A percentile compares a stretch with the other conserved stretches of the same genome.
Evolutionary conservation across 2,888 invertebrate species (phyloP).

Genomic region (Cenopis cana): DNA sequence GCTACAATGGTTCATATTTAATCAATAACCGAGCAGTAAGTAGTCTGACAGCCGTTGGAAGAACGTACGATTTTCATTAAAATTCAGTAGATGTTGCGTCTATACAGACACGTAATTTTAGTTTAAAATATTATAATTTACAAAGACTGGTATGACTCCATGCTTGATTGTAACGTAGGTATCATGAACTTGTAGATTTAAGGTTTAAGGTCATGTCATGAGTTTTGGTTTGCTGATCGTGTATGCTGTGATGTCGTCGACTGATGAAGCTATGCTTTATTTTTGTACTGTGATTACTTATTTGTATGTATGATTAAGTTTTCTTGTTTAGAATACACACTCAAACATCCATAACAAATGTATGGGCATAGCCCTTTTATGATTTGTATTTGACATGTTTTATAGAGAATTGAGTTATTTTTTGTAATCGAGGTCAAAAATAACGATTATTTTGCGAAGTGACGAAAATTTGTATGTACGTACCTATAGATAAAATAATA

Average conservation of each 20-base stretch:
- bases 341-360: constrained; percentile 54
- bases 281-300: constrained; percentile 83
- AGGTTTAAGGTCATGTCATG: constrained; percentile 61
- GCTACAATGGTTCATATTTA: constrained; percentile 10
- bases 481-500: not conserved
- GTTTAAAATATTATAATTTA: constrained; percentile 42
- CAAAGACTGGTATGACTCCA: constrained; percentile 44
- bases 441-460: not conserved
- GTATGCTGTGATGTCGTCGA: constrained; percentile 81
- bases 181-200: constrained; percentile 51
- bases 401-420: constrained; percentile 55
- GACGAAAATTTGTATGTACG: not conserved
- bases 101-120: constrained; percentile 35
- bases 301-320: constrained; percentile 72
- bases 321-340: constrained; percentile 67
- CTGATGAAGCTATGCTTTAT: constrained; percentile 82
- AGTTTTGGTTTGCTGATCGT: constrained; percentile 72
- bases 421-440: constrained; percentile 52
- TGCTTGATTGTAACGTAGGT: constrained; percentile 43
- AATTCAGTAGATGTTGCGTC: constrained; percentile 24
- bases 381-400: constrained; percentile 64
- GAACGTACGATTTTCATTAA: constrained; percentile 19
- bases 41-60: constrained; percentile 17
- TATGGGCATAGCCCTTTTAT: constrained; percentile 70
- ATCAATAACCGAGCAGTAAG: constrained; percentile 27